Evolutionary conservation across 2,113 vertebrate species (phyloP).

Genomic region (Pterophyllum scalare): DNA sequence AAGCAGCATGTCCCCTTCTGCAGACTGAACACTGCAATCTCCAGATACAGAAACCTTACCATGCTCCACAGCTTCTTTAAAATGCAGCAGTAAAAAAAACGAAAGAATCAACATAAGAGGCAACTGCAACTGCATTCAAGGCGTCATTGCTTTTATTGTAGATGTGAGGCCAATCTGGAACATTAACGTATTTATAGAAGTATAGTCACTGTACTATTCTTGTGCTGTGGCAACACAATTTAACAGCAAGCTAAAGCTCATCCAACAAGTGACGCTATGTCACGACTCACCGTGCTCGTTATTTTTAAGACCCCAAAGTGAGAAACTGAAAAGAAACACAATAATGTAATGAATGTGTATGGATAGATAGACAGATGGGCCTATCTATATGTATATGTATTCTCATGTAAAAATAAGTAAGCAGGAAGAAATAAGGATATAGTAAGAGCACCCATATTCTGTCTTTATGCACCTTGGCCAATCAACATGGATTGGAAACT

Average conservation of each 20-base stretch:
- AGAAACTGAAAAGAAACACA: constrained; percentile 23
- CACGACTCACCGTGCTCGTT: constrained; percentile 19
- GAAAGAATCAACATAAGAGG: constrained; percentile 23
- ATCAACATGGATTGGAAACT: too few relatives aligned
- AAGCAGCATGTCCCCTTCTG: constrained; percentile 18
- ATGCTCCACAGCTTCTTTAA: constrained; percentile 24
- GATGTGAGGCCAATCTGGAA: constrained; percentile 54
- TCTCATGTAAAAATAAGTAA: too few relatives aligned
- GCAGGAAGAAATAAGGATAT: too few relatives aligned
- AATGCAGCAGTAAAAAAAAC: constrained; percentile 33
- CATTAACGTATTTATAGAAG: constrained; percentile 65
- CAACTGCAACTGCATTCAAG: constrained; percentile 54
- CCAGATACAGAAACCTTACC: constrained; percentile 13
- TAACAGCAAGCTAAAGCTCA: constrained; percentile 47
- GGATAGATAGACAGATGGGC: too few relatives aligned
- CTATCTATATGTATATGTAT: too few relatives aligned
- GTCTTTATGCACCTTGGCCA: too few relatives aligned
- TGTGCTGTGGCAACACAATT: constrained; percentile 38
- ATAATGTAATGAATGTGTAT: neutral
- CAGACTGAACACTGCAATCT: constrained; percentile 24
- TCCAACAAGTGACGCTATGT: constrained; percentile 41
- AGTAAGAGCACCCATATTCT: too few relatives aligned
- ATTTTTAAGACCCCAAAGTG: constrained; percentile 18
- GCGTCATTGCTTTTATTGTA: constrained; percentile 57
- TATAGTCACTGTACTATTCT: constrained; percentile 48